Conservation (phyloP, 2,113 vertebrate species). For the Amphiprion ocellaris region DNA sequence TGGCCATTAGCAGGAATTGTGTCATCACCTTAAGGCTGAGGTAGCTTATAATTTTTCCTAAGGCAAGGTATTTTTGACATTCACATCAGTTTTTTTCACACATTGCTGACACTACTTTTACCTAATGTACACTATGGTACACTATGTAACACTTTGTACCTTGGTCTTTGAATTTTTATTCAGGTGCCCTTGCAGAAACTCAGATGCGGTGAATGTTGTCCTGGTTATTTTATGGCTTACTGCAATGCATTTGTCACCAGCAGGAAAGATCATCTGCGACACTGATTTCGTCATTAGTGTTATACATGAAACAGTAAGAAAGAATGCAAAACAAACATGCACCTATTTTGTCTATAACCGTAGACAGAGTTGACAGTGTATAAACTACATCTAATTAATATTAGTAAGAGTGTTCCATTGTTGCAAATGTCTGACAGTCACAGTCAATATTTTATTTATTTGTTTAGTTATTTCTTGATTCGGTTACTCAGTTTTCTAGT, state of each 20-base stretch:
- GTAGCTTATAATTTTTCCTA: slow-evolving; percentile 1
- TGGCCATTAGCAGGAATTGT: slow-evolving; percentile 27
- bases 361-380: no score
- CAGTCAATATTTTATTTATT: background rate
- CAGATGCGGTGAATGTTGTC: background rate
- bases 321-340: no score
- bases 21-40: slow-evolving; percentile 1
- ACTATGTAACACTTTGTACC: background rate
- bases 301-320: no score
- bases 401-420: background rate
- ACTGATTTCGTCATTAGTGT: no score
- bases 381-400: background rate
- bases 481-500: background rate
- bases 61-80: slow-evolving; percentile 19
- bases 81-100: slow-evolving; percentile 12
- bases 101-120: background rate
- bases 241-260: background rate
- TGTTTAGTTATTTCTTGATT: background rate
- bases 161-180: slow-evolving; percentile 4
- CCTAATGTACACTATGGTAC: background rate
- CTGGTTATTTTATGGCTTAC: background rate
- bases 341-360: no score
- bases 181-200: background rate
- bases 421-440: no score
- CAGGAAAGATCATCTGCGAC: no score